Evolutionary conservation across 2,888 invertebrate species (phyloP), one percentile per base, ranked within the genome.

Genomic region (Cyaniris semiargus): DNA sequence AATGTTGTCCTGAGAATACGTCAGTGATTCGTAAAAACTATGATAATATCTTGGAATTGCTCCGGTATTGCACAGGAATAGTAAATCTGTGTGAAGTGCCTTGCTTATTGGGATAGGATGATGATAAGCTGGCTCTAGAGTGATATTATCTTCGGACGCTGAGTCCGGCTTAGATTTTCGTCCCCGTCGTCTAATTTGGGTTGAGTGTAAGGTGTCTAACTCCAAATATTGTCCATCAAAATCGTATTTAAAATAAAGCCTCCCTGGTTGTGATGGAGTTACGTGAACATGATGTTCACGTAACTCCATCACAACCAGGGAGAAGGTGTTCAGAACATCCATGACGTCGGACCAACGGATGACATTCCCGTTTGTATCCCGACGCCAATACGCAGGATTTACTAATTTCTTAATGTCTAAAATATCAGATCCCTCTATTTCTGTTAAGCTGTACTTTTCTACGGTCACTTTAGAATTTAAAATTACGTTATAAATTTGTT

Each of bases 151-250:
- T 71, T 71, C 71, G n/a, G 71, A 38, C 78, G 75, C 34, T 48
- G 75, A 77, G 76, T 74, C 70, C 66, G 77, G 72, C 75, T 78
- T 78, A 76, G 78, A 77, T 79, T 78, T 79, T 71, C 76, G 76
- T 75, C 77, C 74, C 71, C 79, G 79, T 78, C 77, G 77, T 76
- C 76, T 79, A 27, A 48, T 79, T 77, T 78, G 76, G 75, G 75
- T 76, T 79, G 76, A 77, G 76, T 79, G 75, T 77, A 27, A 72
- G 75, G 75, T 75, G 71, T 78, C 75, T 71, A 76, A 77, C 75
- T 76, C 75, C 44, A 71, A 77, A 76, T 78, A 77, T 70, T 70
- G 38, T 4, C 75, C 77, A 74, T 79, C 79, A 76, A 76, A 75
- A 76, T 74, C 74, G 60, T 76, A 78, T 76, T 78, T 78, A 76